Evolutionary conservation across 1,140 invertebrate species (phyloP).

Genomic region (Drosophila jambulina): DNA sequence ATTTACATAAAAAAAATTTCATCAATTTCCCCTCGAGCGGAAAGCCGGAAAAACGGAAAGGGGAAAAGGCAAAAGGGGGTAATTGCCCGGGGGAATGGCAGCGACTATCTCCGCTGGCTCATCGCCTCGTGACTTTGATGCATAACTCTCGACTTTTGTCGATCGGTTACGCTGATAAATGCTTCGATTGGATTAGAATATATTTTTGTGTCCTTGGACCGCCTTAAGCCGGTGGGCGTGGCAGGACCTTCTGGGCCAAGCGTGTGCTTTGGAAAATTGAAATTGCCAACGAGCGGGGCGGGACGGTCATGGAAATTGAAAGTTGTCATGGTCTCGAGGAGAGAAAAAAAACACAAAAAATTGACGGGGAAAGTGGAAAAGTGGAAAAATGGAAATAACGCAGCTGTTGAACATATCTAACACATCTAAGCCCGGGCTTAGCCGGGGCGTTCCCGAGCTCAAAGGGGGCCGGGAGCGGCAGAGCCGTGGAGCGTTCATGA

Average conservation of each 20-base stretch:
- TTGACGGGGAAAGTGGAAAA: constrained; percentile 10
- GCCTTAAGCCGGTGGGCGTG: constrained; percentile 72
- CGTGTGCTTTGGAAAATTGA: constrained; percentile 67
- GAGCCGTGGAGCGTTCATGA: constrained; percentile 27
- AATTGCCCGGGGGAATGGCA: constrained; percentile 48
- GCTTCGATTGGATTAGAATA: constrained; percentile 80
- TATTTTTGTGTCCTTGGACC: constrained; percentile 17
- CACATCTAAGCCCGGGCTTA: constrained; percentile 78
- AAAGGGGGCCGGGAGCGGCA: constrained; percentile 6
- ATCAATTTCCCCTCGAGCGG: constrained; percentile 61
- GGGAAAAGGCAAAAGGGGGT: constrained; percentile 31
- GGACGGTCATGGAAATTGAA: constrained; percentile 67
- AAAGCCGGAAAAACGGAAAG: constrained; percentile 25
- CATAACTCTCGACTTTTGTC: constrained; percentile 78
- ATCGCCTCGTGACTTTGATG: constrained; percentile 75
- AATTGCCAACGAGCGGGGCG: constrained; percentile 51
- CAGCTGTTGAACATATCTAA: constrained; percentile 82
- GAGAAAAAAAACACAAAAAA: constrained; percentile 22
- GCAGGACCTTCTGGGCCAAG: constrained; percentile 30
- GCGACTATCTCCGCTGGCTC: constrained; percentile 58
- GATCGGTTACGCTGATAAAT: constrained; percentile 80
- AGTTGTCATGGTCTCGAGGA: constrained; percentile 66
- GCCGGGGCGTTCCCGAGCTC: constrained; percentile 35
- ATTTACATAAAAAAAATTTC: constrained; percentile 76
- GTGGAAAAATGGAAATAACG: constrained; percentile 65